Conservation (phyloP, 2,888 invertebrate genomes). For the Phasia obesa region DNA sequence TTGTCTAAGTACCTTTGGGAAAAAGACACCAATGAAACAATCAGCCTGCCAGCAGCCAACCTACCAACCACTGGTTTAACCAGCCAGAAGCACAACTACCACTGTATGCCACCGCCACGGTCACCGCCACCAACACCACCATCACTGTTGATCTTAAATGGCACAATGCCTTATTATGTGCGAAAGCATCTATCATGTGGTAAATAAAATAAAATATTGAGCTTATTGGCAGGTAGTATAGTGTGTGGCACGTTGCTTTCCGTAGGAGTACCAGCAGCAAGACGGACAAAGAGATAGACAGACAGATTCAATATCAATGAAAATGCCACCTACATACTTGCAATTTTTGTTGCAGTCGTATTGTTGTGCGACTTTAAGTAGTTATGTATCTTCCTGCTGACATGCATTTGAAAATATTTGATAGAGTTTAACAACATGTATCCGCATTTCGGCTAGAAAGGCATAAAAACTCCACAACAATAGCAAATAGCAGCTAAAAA, state of each 20-base stretch:
- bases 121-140: constrained; percentile 31
- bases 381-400: constrained; percentile 54
- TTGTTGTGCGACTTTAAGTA: constrained; percentile 42
- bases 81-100: constrained; percentile 36
- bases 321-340: constrained; percentile 69
- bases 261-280: constrained; percentile 26
- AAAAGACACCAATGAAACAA: constrained; percentile 40
- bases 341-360: constrained; percentile 17
- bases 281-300: constrained; percentile 3
- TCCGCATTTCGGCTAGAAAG: constrained; percentile 55
- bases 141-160: constrained; percentile 45
- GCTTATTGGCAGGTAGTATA: constrained; percentile 32
- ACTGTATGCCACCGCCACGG: constrained; percentile 28
- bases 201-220: constrained; percentile 45
- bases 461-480: constrained; percentile 15
- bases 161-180: constrained; percentile 70
- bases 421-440: constrained; percentile 53
- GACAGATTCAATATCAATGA: constrained; percentile 54
- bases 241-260: constrained; percentile 16
- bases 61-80: constrained; percentile 17
- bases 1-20: constrained; percentile 28
- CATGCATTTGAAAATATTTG: constrained; percentile 62
- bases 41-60: constrained; percentile 26
- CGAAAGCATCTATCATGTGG: constrained; percentile 68
- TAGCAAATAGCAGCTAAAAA: constrained; percentile 41